Percentiles rank a stretch among this genome's conserved stretches.
These are phyloP conservation scores for Darevskia nairensis DNA, from an alignment of 2,797 vertebrate genomes.

Conservation along the genomic window DNA sequence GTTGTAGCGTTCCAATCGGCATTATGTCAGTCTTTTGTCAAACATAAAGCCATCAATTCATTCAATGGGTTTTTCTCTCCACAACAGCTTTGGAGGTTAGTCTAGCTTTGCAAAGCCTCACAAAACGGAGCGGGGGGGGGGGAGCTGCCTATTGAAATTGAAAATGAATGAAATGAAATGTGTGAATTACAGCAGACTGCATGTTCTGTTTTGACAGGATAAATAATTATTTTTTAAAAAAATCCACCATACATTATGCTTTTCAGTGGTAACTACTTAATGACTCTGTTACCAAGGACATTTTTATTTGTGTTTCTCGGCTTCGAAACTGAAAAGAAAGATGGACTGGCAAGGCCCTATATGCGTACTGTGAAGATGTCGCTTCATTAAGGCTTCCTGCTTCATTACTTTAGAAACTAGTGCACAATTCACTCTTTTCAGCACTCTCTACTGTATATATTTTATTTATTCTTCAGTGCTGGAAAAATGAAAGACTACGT, in stretches of 20 bases:
- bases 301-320: slow-evolving; percentile 35
- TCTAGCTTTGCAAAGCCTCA: background rate
- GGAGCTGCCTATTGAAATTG: slow-evolving; percentile 6
- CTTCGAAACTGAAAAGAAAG: slow-evolving; percentile 49
- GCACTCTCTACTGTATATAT: slow-evolving; percentile 2
- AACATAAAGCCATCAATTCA: background rate
- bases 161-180: slow-evolving; percentile 37
- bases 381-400: slow-evolving; percentile 43
- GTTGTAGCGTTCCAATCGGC: background rate
- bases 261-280: slow-evolving; percentile 31
- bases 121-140: background rate
- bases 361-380: slow-evolving; percentile 1
- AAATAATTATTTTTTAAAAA: slow-evolving; percentile 32
- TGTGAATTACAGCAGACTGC: background rate
- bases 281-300: slow-evolving; percentile 8
- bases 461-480: slow-evolving; percentile 34
- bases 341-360: slow-evolving; percentile 30
- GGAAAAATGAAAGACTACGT: background rate
- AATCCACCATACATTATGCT: slow-evolving; percentile 27
- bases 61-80: background rate
- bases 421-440: slow-evolving; percentile 30
- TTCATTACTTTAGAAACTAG: slow-evolving; percentile 53
- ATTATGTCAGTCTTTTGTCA: background rate
- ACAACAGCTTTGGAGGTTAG: background rate
- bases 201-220: slow-evolving; percentile 32